A percentile compares a stretch with the other conserved stretches of the same genome.
These are phyloP conservation scores for Therioaphis trifolii DNA, from an alignment of 2,888 invertebrate species.

Conservation along the genomic window DNA sequence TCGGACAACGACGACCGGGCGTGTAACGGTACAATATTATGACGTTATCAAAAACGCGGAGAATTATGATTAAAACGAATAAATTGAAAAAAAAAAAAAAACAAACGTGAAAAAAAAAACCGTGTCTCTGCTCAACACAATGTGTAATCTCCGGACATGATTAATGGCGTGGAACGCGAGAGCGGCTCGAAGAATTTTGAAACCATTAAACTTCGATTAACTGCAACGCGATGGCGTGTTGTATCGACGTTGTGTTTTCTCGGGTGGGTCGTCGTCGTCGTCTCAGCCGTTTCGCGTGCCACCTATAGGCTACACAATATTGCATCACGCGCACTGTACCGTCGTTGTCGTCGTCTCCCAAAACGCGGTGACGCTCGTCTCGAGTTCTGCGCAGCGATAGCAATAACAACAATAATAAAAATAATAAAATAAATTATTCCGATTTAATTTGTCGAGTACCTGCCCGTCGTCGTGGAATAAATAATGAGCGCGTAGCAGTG, in stretches of 20 bases:
- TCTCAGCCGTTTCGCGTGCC: neutral
- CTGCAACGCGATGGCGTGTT: neutral
- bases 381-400: neutral
- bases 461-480: too few species aligned
- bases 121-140: neutral
- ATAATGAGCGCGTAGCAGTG: neutral
- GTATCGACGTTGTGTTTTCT: neutral
- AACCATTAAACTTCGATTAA: constrained; percentile 30
- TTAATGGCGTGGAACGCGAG: neutral
- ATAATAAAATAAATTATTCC: constrained; percentile 5
- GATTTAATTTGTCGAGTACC: neutral
- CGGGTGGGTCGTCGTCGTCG: neutral
- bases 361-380: neutral
- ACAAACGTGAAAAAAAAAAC: neutral
- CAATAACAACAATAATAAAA: neutral
- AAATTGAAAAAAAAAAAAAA: neutral
- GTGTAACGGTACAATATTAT: too few species aligned
- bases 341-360: too few species aligned
- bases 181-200: constrained; percentile 3
- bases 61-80: neutral
- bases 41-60: neutral
- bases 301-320: too few species aligned
- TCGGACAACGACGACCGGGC: too few species aligned
- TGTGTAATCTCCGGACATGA: neutral
- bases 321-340: too few species aligned